phyloP scores from a whole-genome alignment of 2,888 invertebrate species.

The Himalopsyche japonica region DNA sequence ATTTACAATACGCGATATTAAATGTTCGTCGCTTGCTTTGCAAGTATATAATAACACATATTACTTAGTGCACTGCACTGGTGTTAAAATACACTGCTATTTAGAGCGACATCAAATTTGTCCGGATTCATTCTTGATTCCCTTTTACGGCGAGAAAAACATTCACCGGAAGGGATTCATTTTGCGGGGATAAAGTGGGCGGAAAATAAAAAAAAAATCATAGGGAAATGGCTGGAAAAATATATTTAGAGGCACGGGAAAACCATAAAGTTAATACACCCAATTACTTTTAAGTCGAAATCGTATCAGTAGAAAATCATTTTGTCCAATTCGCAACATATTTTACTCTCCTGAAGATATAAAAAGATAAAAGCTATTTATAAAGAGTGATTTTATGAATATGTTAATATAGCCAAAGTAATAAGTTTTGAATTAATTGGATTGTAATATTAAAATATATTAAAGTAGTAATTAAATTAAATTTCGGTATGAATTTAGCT shows the following conservation, averaged over 20 bases:
- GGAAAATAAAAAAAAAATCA: conserved; percentile 39
- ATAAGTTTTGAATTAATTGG: no score
- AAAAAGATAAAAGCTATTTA: no score
- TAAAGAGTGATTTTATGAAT: no score
- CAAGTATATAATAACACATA: no score
- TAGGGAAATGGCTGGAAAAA: conserved; percentile 31
- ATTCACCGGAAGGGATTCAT: conserved; percentile 41
- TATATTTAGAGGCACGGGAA: conserved; percentile 28
- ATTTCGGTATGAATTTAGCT: no score
- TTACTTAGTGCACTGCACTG: neutral
- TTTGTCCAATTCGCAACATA: no score
- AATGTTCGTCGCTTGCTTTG: no score
- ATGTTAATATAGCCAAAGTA: no score
- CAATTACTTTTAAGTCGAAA: conserved; percentile 9
- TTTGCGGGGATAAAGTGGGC: conserved; percentile 39
- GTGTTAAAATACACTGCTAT: conserved; percentile 44
- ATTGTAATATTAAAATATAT: no score
- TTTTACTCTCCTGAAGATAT: no score
- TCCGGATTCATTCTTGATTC: conserved; percentile 45
- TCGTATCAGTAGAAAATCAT: neutral
- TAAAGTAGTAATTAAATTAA: no score
- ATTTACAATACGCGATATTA: no score
- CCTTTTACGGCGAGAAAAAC: conserved; percentile 42
- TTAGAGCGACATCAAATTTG: conserved; percentile 53
- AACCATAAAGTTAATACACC: conserved; percentile 22